Evolutionary conservation across 2,113 vertebrate species (phyloP).

Genomic region (Crocuta crocuta): DNA sequence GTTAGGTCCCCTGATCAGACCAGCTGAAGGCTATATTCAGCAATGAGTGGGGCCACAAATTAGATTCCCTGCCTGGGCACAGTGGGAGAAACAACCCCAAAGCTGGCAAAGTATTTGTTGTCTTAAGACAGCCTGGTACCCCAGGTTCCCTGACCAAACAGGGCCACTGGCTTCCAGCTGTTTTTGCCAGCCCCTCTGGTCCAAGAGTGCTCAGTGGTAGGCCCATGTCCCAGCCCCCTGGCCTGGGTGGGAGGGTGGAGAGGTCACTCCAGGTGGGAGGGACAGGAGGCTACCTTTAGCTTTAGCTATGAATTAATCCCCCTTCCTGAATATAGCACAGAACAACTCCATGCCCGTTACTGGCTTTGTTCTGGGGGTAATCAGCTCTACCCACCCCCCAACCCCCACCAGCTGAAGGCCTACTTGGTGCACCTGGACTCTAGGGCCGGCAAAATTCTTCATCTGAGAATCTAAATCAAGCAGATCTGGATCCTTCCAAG

Average conservation of each 20-base stretch:
- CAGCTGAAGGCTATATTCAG: background rate
- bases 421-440: background rate
- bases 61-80: background rate
- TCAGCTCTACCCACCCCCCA: background rate
- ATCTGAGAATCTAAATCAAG: background rate
- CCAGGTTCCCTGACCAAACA: background rate
- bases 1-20: background rate
- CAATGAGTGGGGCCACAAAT: background rate
- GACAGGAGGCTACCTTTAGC: background rate
- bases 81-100: background rate
- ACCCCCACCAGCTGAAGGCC: background rate
- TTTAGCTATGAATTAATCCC: background rate
- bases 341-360: background rate
- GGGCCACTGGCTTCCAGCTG: background rate
- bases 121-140: background rate
- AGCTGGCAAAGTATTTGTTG: background rate
- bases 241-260: background rate
- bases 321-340: background rate
- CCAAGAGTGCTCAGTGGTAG: background rate
- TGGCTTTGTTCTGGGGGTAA: background rate
- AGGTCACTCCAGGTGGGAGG: background rate
- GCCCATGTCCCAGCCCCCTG: background rate
- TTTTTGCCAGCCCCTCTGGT: background rate
- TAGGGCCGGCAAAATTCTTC: background rate
- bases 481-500: background rate